Evolutionary conservation across 1,140 invertebrate species (phyloP), one percentile per base, ranked within the genome.

Genomic region (Ceratitis capitata): DNA sequence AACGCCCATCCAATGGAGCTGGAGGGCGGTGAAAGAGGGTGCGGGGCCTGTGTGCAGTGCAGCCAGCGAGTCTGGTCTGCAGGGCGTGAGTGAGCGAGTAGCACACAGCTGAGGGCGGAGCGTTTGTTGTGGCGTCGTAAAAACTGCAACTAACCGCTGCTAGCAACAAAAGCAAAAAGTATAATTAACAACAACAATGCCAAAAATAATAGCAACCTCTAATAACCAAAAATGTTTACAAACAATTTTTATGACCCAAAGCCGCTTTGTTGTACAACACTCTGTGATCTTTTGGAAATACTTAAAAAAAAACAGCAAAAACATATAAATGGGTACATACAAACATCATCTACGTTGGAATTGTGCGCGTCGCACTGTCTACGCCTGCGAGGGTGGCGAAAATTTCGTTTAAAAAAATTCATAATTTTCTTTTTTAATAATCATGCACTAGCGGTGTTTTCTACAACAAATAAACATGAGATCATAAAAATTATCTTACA

Each of bases 51-150:
- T 32, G n/a, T n/a, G n/a, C n/a, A n/a, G n/a, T n/a, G n/a, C n/a
- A 45, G 69, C 69, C 69, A 26, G 39, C 5, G 19, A 10, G 69
- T 78, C 69, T 78, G n/a, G 39, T 35, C n/a, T 23, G 39, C n/a
- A 16, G n/a, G n/a, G n/a, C n/a, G n/a, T n/a, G n/a, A n/a, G n/a
- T n/a, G n/a, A n/a, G 14, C 35, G 32, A 19, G 64, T 26, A 61
- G 23, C 58, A 47, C 45, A 47, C 45, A 10, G 58, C 29, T 1
- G 9, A 23, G 19, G 39, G 42, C 69, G 69, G 69, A 42, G 39
- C 69, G 69, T 78, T 78, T 78, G 39, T 78, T 78, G 69, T 78
- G 69, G 69, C 39, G 45, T 78, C 69, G 39, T 78, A 78, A 78
- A 74, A 39, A 23, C 45, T 47, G 69, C 69, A 78, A 78, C n/a